Percentiles rank a stretch among this genome's conserved stretches.
These are phyloP conservation scores for Drosophila ironensis DNA, from an alignment of 1,140 invertebrate species.

Conservation along the genomic window DNA sequence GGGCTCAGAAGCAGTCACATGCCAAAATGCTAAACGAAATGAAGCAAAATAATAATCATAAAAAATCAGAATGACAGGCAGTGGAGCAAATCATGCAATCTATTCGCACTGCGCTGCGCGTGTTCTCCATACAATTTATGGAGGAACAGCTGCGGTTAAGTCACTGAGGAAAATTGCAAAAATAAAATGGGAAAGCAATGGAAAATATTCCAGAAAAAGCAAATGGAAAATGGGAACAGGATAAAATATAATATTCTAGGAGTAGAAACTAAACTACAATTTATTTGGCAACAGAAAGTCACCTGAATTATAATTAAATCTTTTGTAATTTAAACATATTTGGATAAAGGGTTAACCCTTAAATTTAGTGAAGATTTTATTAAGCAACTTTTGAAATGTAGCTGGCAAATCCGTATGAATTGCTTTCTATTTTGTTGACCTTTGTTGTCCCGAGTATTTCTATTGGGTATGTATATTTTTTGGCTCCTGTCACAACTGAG, in stretches of 20 bases:
- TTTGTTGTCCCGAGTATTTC: too few species aligned
- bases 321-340: too few species aligned
- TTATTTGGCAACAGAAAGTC: too few species aligned
- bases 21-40: conserved; percentile 52
- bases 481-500: not conserved
- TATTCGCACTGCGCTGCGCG: conserved; percentile 51
- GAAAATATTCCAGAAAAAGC: not conserved
- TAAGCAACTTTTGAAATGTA: too few species aligned
- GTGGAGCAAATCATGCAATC: conserved; percentile 72
- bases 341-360: too few species aligned
- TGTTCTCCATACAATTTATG: conserved; percentile 26
- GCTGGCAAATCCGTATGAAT: too few species aligned
- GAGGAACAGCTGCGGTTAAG: not conserved
- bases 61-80: conserved; percentile 68
- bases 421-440: not conserved
- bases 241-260: too few species aligned
- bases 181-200: too few species aligned
- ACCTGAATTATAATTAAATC: too few species aligned
- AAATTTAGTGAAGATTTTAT: too few species aligned
- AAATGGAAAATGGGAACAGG: not conserved
- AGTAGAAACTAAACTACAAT: too few species aligned
- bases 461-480: not conserved
- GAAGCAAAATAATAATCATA: conserved; percentile 66
- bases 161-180: not conserved
- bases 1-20: conserved; percentile 15